These are phyloP conservation scores for Hydrotaea cyrtoneurina DNA, from an alignment of 2,888 invertebrate genomes.

Conservation along the genomic window DNA sequence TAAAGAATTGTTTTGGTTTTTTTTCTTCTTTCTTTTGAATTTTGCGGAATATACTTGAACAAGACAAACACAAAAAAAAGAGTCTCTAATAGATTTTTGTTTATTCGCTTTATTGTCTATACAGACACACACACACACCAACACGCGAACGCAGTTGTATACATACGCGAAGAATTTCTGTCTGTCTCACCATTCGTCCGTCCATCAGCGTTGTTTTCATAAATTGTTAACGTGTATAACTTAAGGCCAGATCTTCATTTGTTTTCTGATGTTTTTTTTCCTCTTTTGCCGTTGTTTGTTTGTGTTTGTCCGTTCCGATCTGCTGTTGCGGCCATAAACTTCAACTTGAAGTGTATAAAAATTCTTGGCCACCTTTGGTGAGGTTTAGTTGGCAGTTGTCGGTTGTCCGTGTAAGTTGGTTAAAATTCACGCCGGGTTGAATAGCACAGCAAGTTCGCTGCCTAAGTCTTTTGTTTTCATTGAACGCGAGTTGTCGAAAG, in stretches of 20 bases:
- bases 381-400: conserved; percentile 61
- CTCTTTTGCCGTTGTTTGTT: conserved; percentile 30
- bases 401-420: conserved; percentile 56
- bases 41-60: too few relatives aligned
- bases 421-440: conserved; percentile 12
- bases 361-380: conserved; percentile 51
- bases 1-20: background rate
- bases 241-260: conserved; percentile 38
- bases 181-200: too few relatives aligned
- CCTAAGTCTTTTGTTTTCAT: conserved; percentile 74
- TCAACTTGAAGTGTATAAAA: conserved; percentile 66
- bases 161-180: background rate
- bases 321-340: conserved; percentile 57
- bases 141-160: too few relatives aligned
- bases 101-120: background rate
- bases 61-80: background rate
- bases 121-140: too few relatives aligned
- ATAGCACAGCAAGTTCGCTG: conserved; percentile 70
- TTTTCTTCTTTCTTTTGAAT: conserved; percentile 2
- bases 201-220: background rate
- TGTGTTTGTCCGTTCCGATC: conserved; percentile 15
- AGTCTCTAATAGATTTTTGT: conserved; percentile 2
- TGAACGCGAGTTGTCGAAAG: background rate
- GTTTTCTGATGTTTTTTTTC: conserved; percentile 19
- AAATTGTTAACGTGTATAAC: conserved; percentile 15